Evolutionary conservation across 2,888 invertebrate genomes (phyloP).

Genomic region (Scelioninae gen. 1): DNA sequence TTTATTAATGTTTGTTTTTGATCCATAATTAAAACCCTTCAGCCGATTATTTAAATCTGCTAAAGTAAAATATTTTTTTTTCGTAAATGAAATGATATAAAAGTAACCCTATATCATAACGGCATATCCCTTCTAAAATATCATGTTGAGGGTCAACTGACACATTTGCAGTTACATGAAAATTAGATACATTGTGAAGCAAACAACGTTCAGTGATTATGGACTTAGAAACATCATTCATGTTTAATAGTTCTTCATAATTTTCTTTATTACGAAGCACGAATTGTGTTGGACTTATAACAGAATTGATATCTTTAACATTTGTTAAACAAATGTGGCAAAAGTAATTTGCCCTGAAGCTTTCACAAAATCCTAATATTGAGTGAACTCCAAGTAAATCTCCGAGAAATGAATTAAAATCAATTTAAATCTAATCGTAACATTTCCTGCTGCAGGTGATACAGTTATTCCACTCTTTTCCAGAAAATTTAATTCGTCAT

Average conservation of each 20-base stretch:
- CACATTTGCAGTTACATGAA: constrained; percentile 40
- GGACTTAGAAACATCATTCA: constrained; percentile 23
- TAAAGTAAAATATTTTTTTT: constrained; percentile 13
- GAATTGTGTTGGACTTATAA: constrained; percentile 43
- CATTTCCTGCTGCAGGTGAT: constrained; percentile 5
- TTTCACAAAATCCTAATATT: constrained; percentile 57
- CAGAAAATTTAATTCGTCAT: constrained; percentile 66
- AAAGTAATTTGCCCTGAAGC: constrained; percentile 56
- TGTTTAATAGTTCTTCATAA: constrained; percentile 9
- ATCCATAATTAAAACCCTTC: constrained; percentile 42
- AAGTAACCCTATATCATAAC: constrained; percentile 24
- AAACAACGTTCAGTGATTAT: constrained; percentile 30
- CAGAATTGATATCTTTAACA: constrained; percentile 24
- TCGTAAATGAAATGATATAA: constrained; percentile 25
- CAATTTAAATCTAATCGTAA: constrained; percentile 19
- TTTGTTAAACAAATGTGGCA: constrained; percentile 56
- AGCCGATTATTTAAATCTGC: constrained; percentile 38
- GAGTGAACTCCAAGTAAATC: constrained; percentile 59
- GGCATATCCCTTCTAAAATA: constrained; percentile 23
- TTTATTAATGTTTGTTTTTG: constrained; percentile 23
- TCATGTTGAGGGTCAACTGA: constrained; percentile 41
- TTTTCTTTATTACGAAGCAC: constrained; percentile 43
- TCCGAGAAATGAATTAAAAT: constrained; percentile 62
- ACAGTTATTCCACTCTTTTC: constrained; percentile 61
- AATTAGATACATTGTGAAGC: constrained; percentile 27